Evolutionary conservation across 2,113 vertebrate genomes (phyloP).

Genomic region (Epinephelus cyanopodus): DNA sequence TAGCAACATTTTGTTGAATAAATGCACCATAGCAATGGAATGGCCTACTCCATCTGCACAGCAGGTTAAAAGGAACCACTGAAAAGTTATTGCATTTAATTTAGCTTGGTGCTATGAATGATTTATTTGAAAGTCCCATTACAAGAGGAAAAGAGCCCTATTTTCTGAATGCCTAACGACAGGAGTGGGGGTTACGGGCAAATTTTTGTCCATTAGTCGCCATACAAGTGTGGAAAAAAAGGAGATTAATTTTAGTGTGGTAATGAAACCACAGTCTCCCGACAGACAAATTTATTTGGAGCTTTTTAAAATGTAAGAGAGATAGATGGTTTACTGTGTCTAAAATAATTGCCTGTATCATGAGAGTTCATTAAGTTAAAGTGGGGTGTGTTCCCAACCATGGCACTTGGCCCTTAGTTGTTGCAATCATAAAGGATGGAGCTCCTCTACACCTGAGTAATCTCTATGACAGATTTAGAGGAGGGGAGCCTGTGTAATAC

Average conservation of each 20-base stretch:
- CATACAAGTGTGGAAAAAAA: conserved; percentile 20
- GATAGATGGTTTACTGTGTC: conserved; percentile 47
- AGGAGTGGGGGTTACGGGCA: conserved; percentile 16
- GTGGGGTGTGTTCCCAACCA: conserved; percentile 13
- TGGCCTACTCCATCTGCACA: conserved; percentile 45
- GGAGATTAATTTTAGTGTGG: conserved; percentile 37
- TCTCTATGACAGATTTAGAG: conserved; percentile 34
- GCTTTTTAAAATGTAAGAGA: conserved; percentile 39
- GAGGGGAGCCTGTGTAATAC: neutral
- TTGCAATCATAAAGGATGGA: conserved; percentile 27
- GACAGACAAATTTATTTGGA: conserved; percentile 50
- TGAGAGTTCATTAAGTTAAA: conserved; percentile 51
- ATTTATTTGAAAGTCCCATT: conserved; percentile 67
- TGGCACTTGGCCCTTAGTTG: conserved; percentile 29
- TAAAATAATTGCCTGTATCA: conserved; percentile 56
- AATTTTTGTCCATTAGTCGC: conserved; percentile 35
- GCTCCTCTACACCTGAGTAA: conserved; percentile 9
- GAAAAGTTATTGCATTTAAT: conserved; percentile 65
- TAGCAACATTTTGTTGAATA: conserved; percentile 56
- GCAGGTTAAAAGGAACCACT: conserved; percentile 60
- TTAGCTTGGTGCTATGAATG: conserved; percentile 53
- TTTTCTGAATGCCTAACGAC: conserved; percentile 30
- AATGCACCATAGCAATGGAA: conserved; percentile 53
- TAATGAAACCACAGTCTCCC: conserved; percentile 50
- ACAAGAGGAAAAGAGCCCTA: conserved; percentile 25